phyloP scores from a whole-genome alignment of 2,797 vertebrate species.

The Lophotriccus pileatus region DNA sequence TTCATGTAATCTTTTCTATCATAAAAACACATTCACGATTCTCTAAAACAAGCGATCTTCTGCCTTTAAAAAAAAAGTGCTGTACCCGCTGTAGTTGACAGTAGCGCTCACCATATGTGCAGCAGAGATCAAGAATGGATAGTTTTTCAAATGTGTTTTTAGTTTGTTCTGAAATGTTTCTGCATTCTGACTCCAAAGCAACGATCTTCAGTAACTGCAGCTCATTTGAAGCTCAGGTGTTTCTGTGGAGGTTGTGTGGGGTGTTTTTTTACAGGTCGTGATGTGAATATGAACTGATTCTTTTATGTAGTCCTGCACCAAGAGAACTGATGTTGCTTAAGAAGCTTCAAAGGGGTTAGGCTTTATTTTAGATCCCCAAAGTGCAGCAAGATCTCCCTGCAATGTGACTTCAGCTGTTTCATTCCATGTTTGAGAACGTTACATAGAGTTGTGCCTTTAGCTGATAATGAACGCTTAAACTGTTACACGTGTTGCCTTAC shows the following conservation, averaged over 20 bases:
- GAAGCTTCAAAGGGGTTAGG: slow-evolving; percentile 31
- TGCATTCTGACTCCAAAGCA: not conserved
- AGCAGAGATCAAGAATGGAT: slow-evolving; percentile 13
- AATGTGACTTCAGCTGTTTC: slow-evolving; percentile 32
- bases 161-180: slow-evolving; percentile 49
- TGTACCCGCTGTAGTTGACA: slow-evolving; percentile 27
- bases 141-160: slow-evolving; percentile 61
- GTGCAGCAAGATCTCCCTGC: slow-evolving; percentile 35
- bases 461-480: slow-evolving; percentile 64
- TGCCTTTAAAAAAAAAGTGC: not conserved
- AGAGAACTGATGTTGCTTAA: slow-evolving; percentile 5
- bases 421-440: slow-evolving; percentile 41
- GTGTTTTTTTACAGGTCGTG: slow-evolving; percentile 26
- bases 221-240: slow-evolving; percentile 41
- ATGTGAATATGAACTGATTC: not conserved
- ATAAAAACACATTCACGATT: not conserved
- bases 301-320: slow-evolving; percentile 39
- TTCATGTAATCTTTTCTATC: not conserved
- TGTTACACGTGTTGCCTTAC: slow-evolving; percentile 72
- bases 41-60: not conserved
- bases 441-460: slow-evolving; percentile 67
- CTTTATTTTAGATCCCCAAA: slow-evolving; percentile 50
- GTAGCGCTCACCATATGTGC: slow-evolving; percentile 31
- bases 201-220: not conserved
- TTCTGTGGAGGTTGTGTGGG: slow-evolving; percentile 12